Evolutionary conservation across 2,888 invertebrate species (phyloP), one percentile per base, ranked within the genome.

Genomic region (Amorpha juglandis): DNA sequence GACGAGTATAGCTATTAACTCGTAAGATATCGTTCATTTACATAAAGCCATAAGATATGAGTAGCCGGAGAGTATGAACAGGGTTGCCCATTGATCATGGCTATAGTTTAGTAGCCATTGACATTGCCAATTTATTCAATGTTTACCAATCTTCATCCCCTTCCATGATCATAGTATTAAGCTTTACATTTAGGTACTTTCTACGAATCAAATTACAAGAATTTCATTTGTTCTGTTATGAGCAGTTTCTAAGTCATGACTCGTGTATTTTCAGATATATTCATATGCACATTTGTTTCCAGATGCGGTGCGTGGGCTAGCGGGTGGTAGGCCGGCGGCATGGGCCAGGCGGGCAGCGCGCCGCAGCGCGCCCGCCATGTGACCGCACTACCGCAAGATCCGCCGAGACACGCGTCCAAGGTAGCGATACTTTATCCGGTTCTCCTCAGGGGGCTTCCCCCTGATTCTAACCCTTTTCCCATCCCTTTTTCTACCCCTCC

Each of bases 281-380:
- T 47, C 12, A 47, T 47, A 16, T 16, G 21, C 14, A 27, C 14
- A 11, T 51, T 52, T n/a, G 27, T 62, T 42, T 0, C 6, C 63
- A 67, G 63, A 67, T 63, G 67, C 33, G 55, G 63, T 58, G 12
- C 27, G 55, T 21, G 27, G 58, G 47, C 21, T 67, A 51, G 38
- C 50, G 11, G 9, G 51, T 33, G 47, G 35, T 27, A 50, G 52
- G 51, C 71, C 70, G 65, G 69, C 72, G 79, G 83, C 77, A 93
- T 92, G 92, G 92, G 92, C 75, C 92, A 92, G 86, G 90, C 91
- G 76, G 90, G 90, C 84, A 92, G 92, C 85, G 89, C 89, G 81
- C 87, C 84, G 85, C 80, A 70, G 71, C 72, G 71, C 74, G 88
- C 84, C 66, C 88, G 88, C 67, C 91, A 90, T 69, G 84, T 87